These are phyloP conservation scores for Papilio xuthus DNA, from an alignment of 1,140 invertebrate species.

Conservation along the genomic window DNA sequence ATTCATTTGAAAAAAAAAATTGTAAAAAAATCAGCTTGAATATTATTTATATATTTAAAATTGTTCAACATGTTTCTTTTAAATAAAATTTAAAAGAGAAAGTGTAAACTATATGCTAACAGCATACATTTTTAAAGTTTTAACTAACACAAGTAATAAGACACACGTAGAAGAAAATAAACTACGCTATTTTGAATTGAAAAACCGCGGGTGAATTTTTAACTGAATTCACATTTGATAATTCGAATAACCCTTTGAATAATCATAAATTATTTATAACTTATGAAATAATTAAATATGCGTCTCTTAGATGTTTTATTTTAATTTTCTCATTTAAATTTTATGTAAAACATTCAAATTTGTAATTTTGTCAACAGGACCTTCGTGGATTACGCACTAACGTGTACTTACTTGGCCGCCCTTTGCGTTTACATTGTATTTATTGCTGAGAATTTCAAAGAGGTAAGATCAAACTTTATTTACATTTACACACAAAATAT, in stretches of 20 bases:
- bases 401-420: constrained; percentile 86
- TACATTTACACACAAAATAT: background rate
- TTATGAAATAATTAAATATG: background rate
- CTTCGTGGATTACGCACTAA: constrained; percentile 85
- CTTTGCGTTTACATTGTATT: constrained; percentile 90
- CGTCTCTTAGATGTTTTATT: constrained; percentile 29
- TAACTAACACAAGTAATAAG: too few species aligned
- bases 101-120: background rate
- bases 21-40: too few species aligned
- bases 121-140: background rate
- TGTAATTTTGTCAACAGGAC: constrained; percentile 75
- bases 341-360: too few species aligned
- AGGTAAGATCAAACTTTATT: constrained; percentile 78
- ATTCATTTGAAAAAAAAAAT: too few species aligned
- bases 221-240: too few species aligned
- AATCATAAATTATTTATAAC: background rate
- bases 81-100: background rate
- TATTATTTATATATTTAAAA: too few species aligned
- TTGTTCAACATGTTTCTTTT: background rate
- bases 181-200: too few species aligned
- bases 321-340: background rate
- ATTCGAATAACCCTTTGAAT: too few species aligned
- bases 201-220: too few species aligned
- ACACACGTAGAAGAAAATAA: too few species aligned
- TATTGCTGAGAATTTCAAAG: constrained; percentile 86